Evolutionary conservation across 2,113 vertebrate species (phyloP).

Genomic region (Eclectus roratus): DNA sequence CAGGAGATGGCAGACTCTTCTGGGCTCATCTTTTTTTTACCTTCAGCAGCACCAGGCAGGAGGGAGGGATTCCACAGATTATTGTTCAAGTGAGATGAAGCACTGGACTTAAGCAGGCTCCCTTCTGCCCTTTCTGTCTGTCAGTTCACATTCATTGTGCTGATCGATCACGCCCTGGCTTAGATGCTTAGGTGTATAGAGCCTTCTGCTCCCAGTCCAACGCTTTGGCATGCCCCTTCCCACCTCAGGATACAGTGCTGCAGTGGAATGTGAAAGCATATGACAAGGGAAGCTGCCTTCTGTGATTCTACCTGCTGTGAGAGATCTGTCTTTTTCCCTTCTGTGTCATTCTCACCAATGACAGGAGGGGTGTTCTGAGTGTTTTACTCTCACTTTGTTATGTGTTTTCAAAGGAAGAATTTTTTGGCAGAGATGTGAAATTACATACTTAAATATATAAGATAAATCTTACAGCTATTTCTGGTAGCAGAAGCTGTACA

Average conservation of each 20-base stretch:
- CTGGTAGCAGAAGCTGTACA: background rate
- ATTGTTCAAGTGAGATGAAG: background rate
- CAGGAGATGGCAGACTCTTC: background rate
- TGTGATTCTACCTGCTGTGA: background rate
- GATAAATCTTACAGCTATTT: background rate
- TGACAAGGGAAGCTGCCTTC: background rate
- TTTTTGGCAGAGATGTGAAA: background rate
- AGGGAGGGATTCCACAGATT: background rate
- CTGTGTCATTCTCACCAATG: background rate
- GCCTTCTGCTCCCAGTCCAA: accelerated
- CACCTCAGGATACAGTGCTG: background rate
- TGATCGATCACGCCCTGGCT: background rate
- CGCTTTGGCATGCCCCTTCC: background rate
- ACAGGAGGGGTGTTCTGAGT: background rate
- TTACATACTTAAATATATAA: background rate
- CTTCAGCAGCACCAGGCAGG: background rate
- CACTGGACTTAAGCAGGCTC: background rate
- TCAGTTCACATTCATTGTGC: background rate
- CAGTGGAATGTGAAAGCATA: background rate
- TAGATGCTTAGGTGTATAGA: background rate
- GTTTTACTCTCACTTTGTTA: background rate
- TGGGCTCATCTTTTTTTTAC: background rate
- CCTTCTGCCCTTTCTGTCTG: background rate
- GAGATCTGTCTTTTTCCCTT: background rate
- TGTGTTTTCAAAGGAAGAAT: background rate